Conservation (phyloP, 1,140 invertebrate species). For the Zaprionus inermis region DNA sequence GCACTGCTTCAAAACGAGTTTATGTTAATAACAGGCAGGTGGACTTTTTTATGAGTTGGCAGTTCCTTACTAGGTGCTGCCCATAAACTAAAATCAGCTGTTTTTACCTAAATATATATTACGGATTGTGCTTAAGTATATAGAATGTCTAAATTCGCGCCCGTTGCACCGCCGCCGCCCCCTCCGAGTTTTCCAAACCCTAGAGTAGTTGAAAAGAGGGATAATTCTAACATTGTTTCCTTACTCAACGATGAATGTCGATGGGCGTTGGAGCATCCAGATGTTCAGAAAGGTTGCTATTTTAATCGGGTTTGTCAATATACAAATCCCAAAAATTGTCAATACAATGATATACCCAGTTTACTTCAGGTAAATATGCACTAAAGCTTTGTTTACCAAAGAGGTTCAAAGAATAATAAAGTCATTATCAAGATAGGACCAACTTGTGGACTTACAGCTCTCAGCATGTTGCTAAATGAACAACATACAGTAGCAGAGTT, state of each 20-base stretch:
- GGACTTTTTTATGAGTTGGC: slow-evolving; percentile 5
- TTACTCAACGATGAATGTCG: slow-evolving; percentile 60
- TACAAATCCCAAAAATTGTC: slow-evolving; percentile 48
- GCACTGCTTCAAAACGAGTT: too few relatives aligned
- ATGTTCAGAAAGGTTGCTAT: slow-evolving; percentile 85
- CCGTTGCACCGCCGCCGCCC: slow-evolving; percentile 59
- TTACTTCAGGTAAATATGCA: slow-evolving; percentile 53
- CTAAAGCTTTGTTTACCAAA: neutral
- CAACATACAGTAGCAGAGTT: slow-evolving; percentile 87
- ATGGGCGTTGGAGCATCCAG: slow-evolving; percentile 84
- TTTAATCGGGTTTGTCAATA: slow-evolving; percentile 84
- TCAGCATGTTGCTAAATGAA: slow-evolving; percentile 90
- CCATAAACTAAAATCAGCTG: slow-evolving; percentile 11
- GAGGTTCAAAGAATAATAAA: neutral
- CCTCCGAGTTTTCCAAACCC: slow-evolving; percentile 8
- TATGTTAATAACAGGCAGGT: neutral
- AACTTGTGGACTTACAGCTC: slow-evolving; percentile 92
- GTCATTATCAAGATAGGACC: slow-evolving; percentile 84
- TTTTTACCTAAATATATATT: slow-evolving; percentile 14
- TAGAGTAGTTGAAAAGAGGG: neutral
- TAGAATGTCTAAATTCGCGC: slow-evolving; percentile 42
- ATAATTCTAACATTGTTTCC: neutral
- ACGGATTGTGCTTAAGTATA: neutral
- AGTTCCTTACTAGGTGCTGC: neutral
- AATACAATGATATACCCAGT: slow-evolving; percentile 58